phyloP scores from a whole-genome alignment of 2,113 vertebrate genomes.

The Saguinus midas region DNA sequence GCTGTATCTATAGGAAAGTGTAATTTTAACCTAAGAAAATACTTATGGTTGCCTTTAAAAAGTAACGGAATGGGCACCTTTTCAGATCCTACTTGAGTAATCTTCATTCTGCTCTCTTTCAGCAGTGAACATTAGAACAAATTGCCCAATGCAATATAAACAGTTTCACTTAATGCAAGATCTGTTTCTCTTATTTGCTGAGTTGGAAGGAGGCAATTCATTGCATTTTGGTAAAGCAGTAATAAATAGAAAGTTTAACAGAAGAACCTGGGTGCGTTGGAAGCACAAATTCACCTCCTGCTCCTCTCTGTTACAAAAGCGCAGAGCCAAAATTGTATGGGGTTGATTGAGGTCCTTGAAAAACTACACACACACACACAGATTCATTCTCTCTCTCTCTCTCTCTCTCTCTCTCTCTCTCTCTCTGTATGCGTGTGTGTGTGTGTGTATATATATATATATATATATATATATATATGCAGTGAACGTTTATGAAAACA shows the following conservation, averaged over 20 bases:
- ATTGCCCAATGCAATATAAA: constrained; percentile 56
- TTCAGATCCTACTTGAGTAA: constrained; percentile 57
- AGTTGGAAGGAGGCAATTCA: constrained; percentile 34
- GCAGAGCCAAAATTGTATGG: not conserved
- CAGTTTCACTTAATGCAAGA: constrained; percentile 64
- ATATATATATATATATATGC: not conserved
- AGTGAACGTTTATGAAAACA: constrained; percentile 35
- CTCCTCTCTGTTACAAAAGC: not conserved
- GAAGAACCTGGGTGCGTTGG: not conserved
- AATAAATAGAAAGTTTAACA: constrained; percentile 70
- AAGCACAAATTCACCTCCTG: constrained; percentile 50
- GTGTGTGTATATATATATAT: no score
- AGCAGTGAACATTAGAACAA: constrained; percentile 64
- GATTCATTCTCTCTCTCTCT: no score
- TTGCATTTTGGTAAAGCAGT: constrained; percentile 11
- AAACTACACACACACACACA: not conserved
- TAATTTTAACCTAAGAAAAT: constrained; percentile 45
- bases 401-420: no score
- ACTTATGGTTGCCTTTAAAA: constrained; percentile 5
- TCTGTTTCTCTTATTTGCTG: constrained; percentile 51
- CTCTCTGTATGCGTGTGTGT: no score
- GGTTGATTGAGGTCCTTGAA: constrained; percentile 32
- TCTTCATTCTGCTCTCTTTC: constrained; percentile 36
- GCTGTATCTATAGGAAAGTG: constrained; percentile 34
- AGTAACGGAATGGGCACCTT: constrained; percentile 18